These are phyloP conservation scores for Cricetomys ansorgei DNA, from an alignment of 2,113 vertebrate genomes.

Conservation along the genomic window DNA sequence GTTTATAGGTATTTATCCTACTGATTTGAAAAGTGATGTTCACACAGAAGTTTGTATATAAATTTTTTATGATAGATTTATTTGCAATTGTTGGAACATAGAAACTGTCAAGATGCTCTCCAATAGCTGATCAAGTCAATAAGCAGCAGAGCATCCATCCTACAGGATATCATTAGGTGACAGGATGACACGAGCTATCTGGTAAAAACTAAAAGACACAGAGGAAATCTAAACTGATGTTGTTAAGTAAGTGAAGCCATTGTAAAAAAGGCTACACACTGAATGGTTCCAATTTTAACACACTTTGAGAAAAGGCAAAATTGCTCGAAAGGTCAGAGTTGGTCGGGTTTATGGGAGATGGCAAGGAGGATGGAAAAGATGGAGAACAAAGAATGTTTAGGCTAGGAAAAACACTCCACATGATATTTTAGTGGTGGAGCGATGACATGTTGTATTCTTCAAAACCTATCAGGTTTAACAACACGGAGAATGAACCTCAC, in stretches of 20 bases:
- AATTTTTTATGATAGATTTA: background rate
- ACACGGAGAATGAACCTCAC: background rate
- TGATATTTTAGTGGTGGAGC: background rate
- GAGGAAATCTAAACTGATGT: background rate
- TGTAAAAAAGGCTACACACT: background rate
- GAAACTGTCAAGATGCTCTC: background rate
- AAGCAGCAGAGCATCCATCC: background rate
- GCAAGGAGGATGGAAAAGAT: background rate
- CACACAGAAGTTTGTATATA: background rate
- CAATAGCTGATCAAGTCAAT: background rate
- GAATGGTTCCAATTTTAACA: background rate
- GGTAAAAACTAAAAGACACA: background rate
- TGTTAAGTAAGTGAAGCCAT: background rate
- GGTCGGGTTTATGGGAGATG: background rate
- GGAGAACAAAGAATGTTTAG: background rate
- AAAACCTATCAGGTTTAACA: background rate
- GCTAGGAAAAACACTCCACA: background rate
- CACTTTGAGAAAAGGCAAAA: background rate
- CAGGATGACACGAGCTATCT: background rate
- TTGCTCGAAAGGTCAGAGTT: background rate
- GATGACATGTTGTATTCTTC: background rate
- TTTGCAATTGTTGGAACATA: background rate
- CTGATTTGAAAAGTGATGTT: background rate
- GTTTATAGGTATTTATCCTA: background rate
- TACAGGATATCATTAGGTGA: background rate